phyloP scores from a whole-genome alignment of 2,888 invertebrate genomes.

The Tupiocoris notatus region DNA sequence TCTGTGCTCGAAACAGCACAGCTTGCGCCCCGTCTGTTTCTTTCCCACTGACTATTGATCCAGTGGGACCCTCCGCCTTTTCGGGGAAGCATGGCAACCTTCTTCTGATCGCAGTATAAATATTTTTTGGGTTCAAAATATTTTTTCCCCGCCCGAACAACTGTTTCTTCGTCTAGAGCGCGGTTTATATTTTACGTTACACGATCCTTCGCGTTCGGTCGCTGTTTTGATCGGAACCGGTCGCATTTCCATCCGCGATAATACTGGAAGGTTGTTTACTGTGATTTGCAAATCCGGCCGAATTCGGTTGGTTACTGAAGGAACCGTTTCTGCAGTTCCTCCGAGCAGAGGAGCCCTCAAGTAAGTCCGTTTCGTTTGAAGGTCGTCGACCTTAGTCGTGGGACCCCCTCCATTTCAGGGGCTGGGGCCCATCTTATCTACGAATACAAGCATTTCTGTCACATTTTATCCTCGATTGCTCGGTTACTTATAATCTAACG shows the following conservation, averaged over 20 bases:
- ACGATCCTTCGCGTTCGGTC: no score
- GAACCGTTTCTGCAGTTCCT: neutral
- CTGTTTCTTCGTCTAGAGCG: no score
- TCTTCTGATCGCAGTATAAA: no score
- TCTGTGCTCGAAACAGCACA: neutral
- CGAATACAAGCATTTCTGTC: neutral
- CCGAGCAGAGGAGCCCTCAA: neutral
- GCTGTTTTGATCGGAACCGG: no score
- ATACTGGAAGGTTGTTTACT: no score
- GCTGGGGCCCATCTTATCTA: neutral
- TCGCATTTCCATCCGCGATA: no score
- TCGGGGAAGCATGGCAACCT: constrained; percentile 28
- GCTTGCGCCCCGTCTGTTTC: neutral
- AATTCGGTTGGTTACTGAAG: no score
- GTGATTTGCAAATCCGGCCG: no score
- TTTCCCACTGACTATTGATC: constrained; percentile 9
- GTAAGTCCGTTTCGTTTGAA: neutral
- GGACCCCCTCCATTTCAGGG: neutral
- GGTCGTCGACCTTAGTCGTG: neutral
- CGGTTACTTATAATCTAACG: no score
- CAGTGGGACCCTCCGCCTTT: constrained; percentile 15
- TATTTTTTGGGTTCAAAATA: no score
- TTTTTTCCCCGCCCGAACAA: no score
- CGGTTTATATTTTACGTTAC: no score
- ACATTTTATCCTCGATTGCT: neutral